Evolutionary conservation across 2,888 invertebrate species (phyloP), one percentile per base, ranked within the genome.

Genomic region (Dione juno): DNA sequence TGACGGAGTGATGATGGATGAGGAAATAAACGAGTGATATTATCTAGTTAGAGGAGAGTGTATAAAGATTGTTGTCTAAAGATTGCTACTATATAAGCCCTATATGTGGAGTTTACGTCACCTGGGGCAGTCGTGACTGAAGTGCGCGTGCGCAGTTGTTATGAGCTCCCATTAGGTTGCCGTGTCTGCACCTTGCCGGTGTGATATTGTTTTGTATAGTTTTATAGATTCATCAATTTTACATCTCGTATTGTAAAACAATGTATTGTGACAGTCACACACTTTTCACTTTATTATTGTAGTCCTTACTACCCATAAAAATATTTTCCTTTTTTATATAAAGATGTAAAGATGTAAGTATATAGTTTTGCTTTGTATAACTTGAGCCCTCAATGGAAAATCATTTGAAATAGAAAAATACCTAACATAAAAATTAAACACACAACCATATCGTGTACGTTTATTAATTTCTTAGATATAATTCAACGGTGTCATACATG

Each of bases 111-210:
- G 81, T 78, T 78, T 74, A 78, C 79, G 85, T 88, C 87, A 87
- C 88, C 85, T 78, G 84, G 77, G 83, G 86, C 78, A 81, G 79
- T 91, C 92, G 92, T 92, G 91, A 90, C 87, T 79, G 81, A 75
- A n/a, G 66, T 76, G 88, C 89, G 91, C 89, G 89, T 89, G 90
- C 88, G 84, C 82, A 78, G 80, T 79, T 82, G 83, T 82, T 88
- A 86, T 88, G 88, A 90, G 89, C 90, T 86, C 87, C 89, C 88
- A 88, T 89, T 89, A 87, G 85, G 90, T 90, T 88, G 88, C 88
- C 85, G 84, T 86, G 88, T 88, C 86, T 86, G 83, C 84, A 85
- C 83, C 85, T 81, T 82, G 74, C 72, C 69, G 72, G 70, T 70
- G 71, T 54, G 53, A 67, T 64, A 71, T 69, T 71, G 52, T 70